Percentiles rank a stretch among this genome's conserved stretches.
phyloP scores from a whole-genome alignment of 2,888 invertebrate genomes.

The Punctoribates punctum region DNA sequence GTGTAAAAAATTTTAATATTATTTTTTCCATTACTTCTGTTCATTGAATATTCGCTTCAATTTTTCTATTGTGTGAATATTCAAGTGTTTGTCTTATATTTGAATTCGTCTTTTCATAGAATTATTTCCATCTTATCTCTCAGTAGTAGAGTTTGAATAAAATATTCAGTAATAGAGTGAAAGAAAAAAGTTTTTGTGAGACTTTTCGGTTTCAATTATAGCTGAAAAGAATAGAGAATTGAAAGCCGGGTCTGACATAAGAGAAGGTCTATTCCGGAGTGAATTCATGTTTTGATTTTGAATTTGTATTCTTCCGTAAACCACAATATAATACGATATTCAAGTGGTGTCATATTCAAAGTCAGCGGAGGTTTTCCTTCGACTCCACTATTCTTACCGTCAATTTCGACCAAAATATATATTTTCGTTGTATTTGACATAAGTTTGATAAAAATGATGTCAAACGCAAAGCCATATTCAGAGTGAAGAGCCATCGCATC shows the following conservation, averaged over 20 bases:
- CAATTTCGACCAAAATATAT: not conserved
- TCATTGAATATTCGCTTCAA: not conserved
- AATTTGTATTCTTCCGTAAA: not conserved
- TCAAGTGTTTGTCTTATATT: conserved; percentile 8
- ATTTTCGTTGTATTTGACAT: not conserved
- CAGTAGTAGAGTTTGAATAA: not conserved
- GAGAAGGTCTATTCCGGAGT: not conserved
- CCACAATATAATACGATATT: conserved; percentile 2
- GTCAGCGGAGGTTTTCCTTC: not conserved
- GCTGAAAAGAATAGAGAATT: not conserved
- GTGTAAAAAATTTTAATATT: not conserved
- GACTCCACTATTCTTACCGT: not conserved
- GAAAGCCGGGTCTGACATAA: not conserved
- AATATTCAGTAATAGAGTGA: not conserved
- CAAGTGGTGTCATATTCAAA: not conserved
- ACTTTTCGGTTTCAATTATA: not conserved
- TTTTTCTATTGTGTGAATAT: not conserved
- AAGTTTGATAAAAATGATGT: conserved; percentile 16
- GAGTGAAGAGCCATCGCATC: not conserved
- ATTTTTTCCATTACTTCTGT: not conserved
- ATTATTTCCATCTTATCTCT: not conserved
- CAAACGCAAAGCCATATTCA: not conserved
- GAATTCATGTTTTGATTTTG: no score
- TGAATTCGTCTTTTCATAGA: not conserved
- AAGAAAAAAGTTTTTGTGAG: not conserved